Base-by-base conservation (phyloP, 2,888 invertebrate species). In the Ecliptopera silaceata region DNA sequence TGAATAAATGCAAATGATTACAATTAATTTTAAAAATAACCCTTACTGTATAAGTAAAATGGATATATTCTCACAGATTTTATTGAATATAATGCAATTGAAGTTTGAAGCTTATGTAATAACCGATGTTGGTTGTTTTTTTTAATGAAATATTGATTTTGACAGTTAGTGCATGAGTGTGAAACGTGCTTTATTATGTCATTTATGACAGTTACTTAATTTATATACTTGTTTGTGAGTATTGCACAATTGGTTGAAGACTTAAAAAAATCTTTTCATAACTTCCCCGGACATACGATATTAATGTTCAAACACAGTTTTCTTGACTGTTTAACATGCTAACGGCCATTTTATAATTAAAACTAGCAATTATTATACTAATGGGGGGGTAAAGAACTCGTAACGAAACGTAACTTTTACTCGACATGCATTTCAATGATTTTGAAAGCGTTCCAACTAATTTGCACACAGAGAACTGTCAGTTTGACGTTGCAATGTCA, bases 361-460 rank as follows among this genome's bases (percentile, higher is more conserved):
- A 36, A 45, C 29, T 49, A 32, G n/a, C 22, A 49, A 36, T 57
- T 48, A 53, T n/a, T 43, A 36, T 36, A 36, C 41, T 44, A 41
- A 57, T 47, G 42, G 41, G 36, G 20, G 58, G 45, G 45, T 45
- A 50, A 54, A 49, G 46, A 58, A 53, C 58, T 50, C 58, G 36
- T 58, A 46, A 49, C 29, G 13, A 18, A 41, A 54, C 45, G 31
- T 58, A 49, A 58, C 53, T 58, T 53, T 58, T 58, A 54, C 58
- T 42, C 41, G 45, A 39, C 51, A 34, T 57, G 61, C 51, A 52
- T 57, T 54, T 26, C 31, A 58, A 56, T 55, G 31, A 56, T 46
- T 61, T 61, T 56, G 63, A 63, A 63, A 61, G 60, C 59, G 52
- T 50, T 55, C 53, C 48, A 59, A 51, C 49, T 53, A 45, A 59